phyloP scores from a whole-genome alignment of 2,888 invertebrate genomes.

The Thereva unica region DNA sequence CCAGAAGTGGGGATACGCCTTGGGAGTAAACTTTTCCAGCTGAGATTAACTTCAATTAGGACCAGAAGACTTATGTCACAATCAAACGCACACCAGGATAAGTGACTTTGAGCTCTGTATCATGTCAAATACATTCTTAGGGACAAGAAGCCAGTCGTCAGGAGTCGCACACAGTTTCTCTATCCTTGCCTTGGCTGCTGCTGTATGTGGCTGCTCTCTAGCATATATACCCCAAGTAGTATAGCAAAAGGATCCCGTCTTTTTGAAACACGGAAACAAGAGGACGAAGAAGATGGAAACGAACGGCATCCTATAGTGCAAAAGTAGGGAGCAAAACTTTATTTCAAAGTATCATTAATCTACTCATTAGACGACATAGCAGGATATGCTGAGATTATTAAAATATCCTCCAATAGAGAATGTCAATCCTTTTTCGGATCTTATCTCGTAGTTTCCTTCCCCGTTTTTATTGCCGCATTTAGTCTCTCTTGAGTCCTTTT shows the following conservation, averaged over 20 bases:
- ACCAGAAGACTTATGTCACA: constrained; percentile 38
- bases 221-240: too few relatives aligned
- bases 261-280: constrained; percentile 1
- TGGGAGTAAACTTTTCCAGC: constrained; percentile 29
- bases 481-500: too few relatives aligned
- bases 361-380: constrained; percentile 39
- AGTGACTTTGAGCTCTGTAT: constrained; percentile 27
- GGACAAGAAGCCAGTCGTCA: too few relatives aligned
- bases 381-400: constrained; percentile 35
- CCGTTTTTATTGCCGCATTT: too few relatives aligned
- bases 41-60: constrained; percentile 39
- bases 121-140: constrained; percentile 32
- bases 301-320: constrained; percentile 4
- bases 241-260: too few relatives aligned
- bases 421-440: constrained; percentile 29
- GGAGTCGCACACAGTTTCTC: too few relatives aligned
- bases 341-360: constrained; percentile 40
- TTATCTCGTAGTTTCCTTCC: background rate
- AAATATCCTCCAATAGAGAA: constrained; percentile 23
- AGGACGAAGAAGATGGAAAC: background rate
- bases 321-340: constrained; percentile 23
- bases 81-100: constrained; percentile 34
- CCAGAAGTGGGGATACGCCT: background rate
- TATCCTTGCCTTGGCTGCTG: constrained; percentile 2
- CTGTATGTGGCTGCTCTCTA: constrained; percentile 10